These are phyloP conservation scores for Phyllostomus discolor DNA, from an alignment of 2,113 vertebrate species.

Conservation along the genomic window DNA sequence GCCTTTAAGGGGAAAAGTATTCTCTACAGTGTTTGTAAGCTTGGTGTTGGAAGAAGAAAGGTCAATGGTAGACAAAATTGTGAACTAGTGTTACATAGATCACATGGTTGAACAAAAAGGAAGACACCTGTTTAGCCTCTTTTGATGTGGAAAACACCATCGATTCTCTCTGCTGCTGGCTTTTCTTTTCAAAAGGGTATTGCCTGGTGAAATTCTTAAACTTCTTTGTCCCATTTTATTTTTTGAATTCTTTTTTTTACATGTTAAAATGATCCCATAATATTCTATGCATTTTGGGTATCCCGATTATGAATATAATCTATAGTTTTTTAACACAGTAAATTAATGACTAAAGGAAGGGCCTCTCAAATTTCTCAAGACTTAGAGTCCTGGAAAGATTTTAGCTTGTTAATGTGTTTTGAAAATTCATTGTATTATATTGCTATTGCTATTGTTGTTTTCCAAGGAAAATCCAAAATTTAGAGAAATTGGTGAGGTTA, in stretches of 20 bases:
- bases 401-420: not conserved
- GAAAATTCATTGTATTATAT: not conserved
- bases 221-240: not conserved
- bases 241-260: not conserved
- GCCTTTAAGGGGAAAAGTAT: not conserved
- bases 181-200: constrained; percentile 21
- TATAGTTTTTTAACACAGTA: not conserved
- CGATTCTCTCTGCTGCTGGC: not conserved
- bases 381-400: not conserved
- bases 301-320: not conserved
- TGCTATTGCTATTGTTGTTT: not conserved
- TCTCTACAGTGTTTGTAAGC: constrained; percentile 33
- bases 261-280: not conserved
- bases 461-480: not conserved
- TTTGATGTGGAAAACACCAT: not conserved
- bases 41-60: not conserved
- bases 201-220: not conserved
- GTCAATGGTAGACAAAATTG: not conserved
- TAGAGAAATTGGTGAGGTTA: not conserved
- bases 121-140: not conserved
- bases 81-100: not conserved
- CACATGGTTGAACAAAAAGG: not conserved
- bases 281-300: not conserved
- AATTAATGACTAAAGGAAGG: not conserved
- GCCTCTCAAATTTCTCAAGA: not conserved